phyloP scores from a whole-genome alignment of 2,888 invertebrate genomes.

The Ichneumoninae sp. region DNA sequence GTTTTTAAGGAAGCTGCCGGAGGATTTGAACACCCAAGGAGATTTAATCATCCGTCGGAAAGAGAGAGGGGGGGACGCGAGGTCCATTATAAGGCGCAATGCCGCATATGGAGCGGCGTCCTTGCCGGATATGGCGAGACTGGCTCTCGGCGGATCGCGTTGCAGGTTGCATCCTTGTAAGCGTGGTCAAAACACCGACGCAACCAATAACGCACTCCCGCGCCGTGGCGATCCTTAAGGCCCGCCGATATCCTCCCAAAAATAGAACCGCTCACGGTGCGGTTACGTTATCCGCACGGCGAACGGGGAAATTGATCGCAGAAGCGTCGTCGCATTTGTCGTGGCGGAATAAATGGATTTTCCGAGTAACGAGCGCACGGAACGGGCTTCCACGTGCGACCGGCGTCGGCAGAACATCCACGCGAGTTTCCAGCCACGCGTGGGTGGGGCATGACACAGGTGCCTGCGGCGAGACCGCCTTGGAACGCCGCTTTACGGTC shows the following conservation, averaged over 20 bases:
- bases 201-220: conserved; percentile 48
- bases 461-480: conserved; percentile 64
- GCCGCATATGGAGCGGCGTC: conserved; percentile 74
- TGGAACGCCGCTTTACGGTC: conserved; percentile 9
- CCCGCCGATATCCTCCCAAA: conserved; percentile 12
- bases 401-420: conserved; percentile 13
- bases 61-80: conserved; percentile 38
- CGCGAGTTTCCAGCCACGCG: conserved; percentile 56
- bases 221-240: conserved; percentile 8
- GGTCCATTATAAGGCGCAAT: conserved; percentile 75
- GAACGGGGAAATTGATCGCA: conserved; percentile 10
- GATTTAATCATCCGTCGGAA: conserved; percentile 6
- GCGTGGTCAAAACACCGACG: conserved; percentile 39
- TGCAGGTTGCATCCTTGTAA: conserved; percentile 50
- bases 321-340: conserved; percentile 15
- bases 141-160: conserved; percentile 67
- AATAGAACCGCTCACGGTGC: conserved; percentile 2
- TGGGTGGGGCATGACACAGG: conserved; percentile 64
- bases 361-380: conserved; percentile 58
- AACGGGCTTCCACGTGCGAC: conserved; percentile 22
- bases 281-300: neutral
- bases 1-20: conserved; percentile 38
- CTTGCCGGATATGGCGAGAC: conserved; percentile 81
- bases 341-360: conserved; percentile 58
- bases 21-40: conserved; percentile 11